These are phyloP conservation scores for Metopolophium dirhodum DNA, from an alignment of 1,140 invertebrate genomes.

Conservation along the genomic window DNA sequence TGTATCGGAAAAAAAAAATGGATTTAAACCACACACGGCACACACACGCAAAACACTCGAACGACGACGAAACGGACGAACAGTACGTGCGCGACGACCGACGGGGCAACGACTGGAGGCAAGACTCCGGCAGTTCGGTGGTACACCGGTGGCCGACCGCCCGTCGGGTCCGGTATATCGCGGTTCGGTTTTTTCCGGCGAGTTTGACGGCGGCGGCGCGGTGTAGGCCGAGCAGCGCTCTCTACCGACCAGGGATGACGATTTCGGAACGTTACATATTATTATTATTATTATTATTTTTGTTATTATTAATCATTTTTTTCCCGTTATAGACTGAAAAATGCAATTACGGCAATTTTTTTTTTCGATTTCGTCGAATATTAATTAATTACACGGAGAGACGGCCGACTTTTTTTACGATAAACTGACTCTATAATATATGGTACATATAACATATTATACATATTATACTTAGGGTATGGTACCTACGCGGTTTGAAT, in stretches of 20 bases:
- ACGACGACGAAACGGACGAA: not conserved
- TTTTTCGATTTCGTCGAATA: not conserved
- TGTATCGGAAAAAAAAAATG: not conserved
- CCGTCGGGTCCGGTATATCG: not conserved
- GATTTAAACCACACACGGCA: not conserved
- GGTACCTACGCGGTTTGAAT: not conserved
- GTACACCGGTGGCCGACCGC: not conserved
- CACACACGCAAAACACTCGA: not conserved
- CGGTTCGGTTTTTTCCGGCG: constrained; percentile 19
- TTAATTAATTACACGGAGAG: not conserved
- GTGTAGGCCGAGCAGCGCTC: not conserved
- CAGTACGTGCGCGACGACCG: not conserved
- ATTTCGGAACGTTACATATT: not conserved
- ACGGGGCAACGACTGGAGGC: not conserved
- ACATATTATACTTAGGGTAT: not conserved
- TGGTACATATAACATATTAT: not conserved
- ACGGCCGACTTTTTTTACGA: not conserved
- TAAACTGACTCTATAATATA: not conserved
- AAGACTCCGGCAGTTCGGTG: not conserved
- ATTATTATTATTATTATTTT: not conserved
- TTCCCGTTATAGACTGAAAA: not conserved
- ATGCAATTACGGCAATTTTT: not conserved
- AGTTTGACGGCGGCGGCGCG: not conserved
- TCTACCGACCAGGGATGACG: not conserved
- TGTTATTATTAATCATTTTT: not conserved